Evolutionary conservation across 2,888 invertebrate genomes (phyloP).

Genomic region (Hypercompe scribonia): DNA sequence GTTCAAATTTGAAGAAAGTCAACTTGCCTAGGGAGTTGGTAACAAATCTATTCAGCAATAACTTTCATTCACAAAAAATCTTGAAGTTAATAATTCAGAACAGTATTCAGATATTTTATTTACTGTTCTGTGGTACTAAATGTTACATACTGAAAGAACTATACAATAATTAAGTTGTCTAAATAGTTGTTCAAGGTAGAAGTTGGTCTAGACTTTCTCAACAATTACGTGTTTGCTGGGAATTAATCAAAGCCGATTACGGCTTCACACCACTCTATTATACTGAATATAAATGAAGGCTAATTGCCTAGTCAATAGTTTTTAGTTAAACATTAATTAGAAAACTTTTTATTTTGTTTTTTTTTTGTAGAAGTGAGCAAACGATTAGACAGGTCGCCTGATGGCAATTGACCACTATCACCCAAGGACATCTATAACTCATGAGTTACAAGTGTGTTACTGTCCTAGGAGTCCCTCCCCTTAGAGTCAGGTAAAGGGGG

Average conservation of each 20-base stretch:
- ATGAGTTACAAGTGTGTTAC: too few species aligned
- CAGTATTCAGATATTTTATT: too few species aligned
- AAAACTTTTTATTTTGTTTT: neutral
- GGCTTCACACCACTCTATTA: neutral
- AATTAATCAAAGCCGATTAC: slow-evolving; percentile 1
- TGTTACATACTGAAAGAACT: neutral
- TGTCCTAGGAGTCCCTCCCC: too few species aligned
- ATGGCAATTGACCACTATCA: too few species aligned
- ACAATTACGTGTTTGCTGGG: neutral
- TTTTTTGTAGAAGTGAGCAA: neutral
- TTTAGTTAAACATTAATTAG: neutral
- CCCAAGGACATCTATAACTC: too few species aligned
- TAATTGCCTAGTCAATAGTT: neutral
- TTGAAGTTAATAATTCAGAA: too few species aligned
- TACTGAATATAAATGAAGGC: neutral
- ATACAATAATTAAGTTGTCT: neutral
- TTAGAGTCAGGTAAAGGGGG: too few species aligned
- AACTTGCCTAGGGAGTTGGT: too few species aligned
- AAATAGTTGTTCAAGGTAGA: neutral
- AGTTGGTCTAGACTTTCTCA: neutral
- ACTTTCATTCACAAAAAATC: too few species aligned
- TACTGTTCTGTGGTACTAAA: neutral
- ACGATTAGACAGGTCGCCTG: too few species aligned
- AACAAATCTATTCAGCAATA: too few species aligned
- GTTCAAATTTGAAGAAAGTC: too few species aligned